These are phyloP conservation scores for Anarsia innoxiella DNA, from an alignment of 2,888 invertebrate species.

Conservation along the genomic window DNA sequence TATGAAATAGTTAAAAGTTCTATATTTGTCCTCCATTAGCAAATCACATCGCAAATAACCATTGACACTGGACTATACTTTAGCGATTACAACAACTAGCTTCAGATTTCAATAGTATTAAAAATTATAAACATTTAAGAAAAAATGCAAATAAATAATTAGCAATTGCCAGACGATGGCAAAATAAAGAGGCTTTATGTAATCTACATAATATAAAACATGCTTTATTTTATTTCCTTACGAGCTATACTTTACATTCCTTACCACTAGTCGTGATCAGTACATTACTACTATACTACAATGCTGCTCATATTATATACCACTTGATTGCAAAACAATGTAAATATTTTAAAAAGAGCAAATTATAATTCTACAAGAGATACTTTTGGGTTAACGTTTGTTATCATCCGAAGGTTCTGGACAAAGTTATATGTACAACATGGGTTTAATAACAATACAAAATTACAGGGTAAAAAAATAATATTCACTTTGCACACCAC, in stretches of 20 bases:
- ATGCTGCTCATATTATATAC: conserved; percentile 40
- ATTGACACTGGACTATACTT: conserved; percentile 10
- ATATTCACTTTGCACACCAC: conserved; percentile 4
- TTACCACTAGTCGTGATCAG: conserved; percentile 55
- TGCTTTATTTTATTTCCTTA: conserved; percentile 64
- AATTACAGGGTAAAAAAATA: conserved; percentile 6
- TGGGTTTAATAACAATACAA: conserved; percentile 16
- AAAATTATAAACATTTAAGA: conserved; percentile 69
- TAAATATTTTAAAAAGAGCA: conserved; percentile 12
- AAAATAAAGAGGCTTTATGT: conserved; percentile 62
- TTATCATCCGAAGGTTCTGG: conserved; percentile 19
- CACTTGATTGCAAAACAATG: conserved; percentile 33
- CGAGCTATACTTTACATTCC: conserved; percentile 62
- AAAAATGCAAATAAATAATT: conserved; percentile 74
- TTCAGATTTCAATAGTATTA: conserved; percentile 49
- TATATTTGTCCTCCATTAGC: neutral
- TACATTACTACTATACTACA: conserved; percentile 57
- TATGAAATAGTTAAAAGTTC: neutral
- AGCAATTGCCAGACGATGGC: conserved; percentile 56
- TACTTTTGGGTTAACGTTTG: conserved; percentile 4
- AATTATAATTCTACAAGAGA: conserved; percentile 3
- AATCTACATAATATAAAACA: conserved; percentile 73
- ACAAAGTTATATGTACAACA: conserved; percentile 29
- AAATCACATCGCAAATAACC: conserved; percentile 13
- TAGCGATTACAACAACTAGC: conserved; percentile 58